Evolutionary conservation across 2,888 invertebrate species (phyloP).

Genomic region (Troilus luridus): DNA sequence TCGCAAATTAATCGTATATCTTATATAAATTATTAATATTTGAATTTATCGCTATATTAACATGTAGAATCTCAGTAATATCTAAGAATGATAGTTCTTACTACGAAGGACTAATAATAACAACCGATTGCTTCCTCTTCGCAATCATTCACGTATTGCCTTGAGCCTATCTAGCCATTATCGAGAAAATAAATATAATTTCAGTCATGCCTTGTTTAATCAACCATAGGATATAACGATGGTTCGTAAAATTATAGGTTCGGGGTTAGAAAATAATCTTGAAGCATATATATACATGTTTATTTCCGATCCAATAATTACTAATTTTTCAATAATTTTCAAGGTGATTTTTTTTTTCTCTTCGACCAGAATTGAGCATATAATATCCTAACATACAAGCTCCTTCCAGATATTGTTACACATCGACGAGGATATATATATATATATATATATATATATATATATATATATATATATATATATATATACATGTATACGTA

Average conservation of each 20-base stretch:
- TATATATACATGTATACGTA: no score
- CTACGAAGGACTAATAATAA: no score
- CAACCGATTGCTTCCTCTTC: not conserved
- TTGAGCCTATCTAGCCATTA: not conserved
- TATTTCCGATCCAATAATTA: not conserved
- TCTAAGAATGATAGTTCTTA: not conserved
- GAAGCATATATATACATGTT: not conserved
- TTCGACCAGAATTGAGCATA: not conserved
- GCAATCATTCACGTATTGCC: not conserved
- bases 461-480: no score
- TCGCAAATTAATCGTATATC: no score
- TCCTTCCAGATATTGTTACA: no score
- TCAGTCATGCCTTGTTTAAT: not conserved
- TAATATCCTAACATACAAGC: no score
- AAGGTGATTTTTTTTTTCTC: not conserved
- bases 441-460: no score
- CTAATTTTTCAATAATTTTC: not conserved
- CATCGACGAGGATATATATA: no score
- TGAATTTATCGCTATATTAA: not conserved
- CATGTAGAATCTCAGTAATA: not conserved
- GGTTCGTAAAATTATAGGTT: not conserved
- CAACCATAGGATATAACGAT: not conserved
- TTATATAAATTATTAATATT: not conserved
- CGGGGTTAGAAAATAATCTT: not conserved
- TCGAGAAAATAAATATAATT: not conserved